Conservation (phyloP, 2,797 vertebrate species). For the Rhincodon typus region DNA sequence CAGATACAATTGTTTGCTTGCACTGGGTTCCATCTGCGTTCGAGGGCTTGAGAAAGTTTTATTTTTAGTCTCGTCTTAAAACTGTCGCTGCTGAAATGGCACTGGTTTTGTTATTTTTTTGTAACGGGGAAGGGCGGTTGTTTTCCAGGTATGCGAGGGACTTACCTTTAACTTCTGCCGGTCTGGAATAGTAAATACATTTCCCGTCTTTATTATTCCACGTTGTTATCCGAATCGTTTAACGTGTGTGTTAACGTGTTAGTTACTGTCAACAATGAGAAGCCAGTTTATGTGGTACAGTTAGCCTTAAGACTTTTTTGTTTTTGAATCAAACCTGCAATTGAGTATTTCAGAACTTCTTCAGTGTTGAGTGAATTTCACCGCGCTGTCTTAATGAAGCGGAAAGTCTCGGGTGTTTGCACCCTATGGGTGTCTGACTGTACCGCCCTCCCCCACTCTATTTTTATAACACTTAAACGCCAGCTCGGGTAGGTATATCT, state of each 20-base stretch:
- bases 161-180: not conserved
- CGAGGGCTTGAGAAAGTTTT: not conserved
- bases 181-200: too few relatives aligned
- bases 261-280: not conserved
- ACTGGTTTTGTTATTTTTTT: not conserved
- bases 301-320: not conserved
- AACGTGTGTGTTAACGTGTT: not conserved
- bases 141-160: not conserved
- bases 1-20: not conserved
- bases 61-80: not conserved
- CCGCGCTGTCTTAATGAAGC: not conserved
- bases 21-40: not conserved
- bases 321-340: not conserved
- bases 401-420: not conserved
- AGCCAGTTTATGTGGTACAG: not conserved
- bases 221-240: too few relatives aligned
- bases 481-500: constrained; percentile 8
- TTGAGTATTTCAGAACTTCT: not conserved
- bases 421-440: not conserved
- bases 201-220: not conserved
- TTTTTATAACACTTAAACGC: not conserved
- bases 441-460: not conserved
- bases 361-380: not conserved
- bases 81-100: not conserved
- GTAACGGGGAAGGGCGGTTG: too few relatives aligned